Evolutionary conservation across 1,140 invertebrate genomes (phyloP), one percentile per base, ranked within the genome.

Genomic region (Onthophagus taurus): DNA sequence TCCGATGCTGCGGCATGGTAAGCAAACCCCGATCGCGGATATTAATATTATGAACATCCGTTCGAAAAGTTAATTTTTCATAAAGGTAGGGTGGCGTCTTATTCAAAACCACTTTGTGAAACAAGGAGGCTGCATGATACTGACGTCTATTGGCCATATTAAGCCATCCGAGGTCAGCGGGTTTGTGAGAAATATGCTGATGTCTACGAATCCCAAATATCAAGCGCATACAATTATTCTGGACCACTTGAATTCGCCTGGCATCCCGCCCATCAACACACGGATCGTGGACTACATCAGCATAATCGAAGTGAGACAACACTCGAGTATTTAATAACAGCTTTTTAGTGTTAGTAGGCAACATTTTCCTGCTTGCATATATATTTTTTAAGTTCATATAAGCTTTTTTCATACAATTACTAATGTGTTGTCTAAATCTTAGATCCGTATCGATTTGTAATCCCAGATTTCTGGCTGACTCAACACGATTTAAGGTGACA

Each of bases 81-180:
- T 34, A 43, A 12, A 43, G 31, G 17, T 34, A 34, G 8, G 31
- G 11, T 12, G 42, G 42, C n/a, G 13, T 9, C 23, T 33, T 21
- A 11, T 13, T 13, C 8, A 6, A n/a, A n/a, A 43, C 34, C 14
- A 33, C 16, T 21, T 21, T 43, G 24, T 34, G 21, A 33, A 21
- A 43, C 5, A 24, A 34, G 9, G 8, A 13, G 6, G 18, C 18
- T 7, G n/a, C 19, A 19, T 34, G 42, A 2, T 21, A 34, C 13
- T 8, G 11, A 16, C 39, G 24, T 31, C 39, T 30, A 16, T 42
- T 23, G 19, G 17, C n/a, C 42, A 44, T 44, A 44, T 44, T 44
- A 17, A 44, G 21, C 42, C 31, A 44, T 6, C 17, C 31, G 6
- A 21, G 13, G 4, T 12, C 11, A 6, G 7, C 16, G 20, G 34